Evolutionary conservation across 2,797 vertebrate species (phyloP).

Genomic region (Discoglossus pictus): DNA sequence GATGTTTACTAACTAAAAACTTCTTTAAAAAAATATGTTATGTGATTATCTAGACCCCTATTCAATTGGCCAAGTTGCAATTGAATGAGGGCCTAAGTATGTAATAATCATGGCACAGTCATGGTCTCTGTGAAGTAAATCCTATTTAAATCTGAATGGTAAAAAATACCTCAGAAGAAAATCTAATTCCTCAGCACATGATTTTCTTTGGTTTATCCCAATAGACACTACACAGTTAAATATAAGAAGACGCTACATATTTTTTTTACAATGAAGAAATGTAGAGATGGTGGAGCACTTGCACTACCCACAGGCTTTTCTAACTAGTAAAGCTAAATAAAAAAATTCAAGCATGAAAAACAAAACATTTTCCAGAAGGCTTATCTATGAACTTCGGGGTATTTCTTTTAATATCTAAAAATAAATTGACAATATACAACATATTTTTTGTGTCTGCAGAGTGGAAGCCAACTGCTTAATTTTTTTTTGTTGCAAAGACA

Average conservation of each 20-base stretch:
- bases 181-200: no score
- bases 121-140: no score
- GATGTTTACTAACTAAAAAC: no score
- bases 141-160: no score
- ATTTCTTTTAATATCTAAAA: conserved; percentile 15
- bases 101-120: no score
- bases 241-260: background rate
- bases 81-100: no score
- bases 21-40: no score
- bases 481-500: background rate
- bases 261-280: background rate
- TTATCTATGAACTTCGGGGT: background rate
- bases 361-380: background rate
- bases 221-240: background rate
- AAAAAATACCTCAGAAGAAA: no score
- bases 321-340: conserved; percentile 5
- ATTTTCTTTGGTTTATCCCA: background rate
- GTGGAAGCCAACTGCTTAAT: background rate
- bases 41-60: no score
- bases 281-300: background rate
- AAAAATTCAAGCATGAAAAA: background rate
- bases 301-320: background rate
- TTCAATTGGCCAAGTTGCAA: no score
- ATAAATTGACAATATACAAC: background rate
- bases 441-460: background rate